Conservation (phyloP, 2,888 invertebrate genomes). For the Campoplex nolae region DNA sequence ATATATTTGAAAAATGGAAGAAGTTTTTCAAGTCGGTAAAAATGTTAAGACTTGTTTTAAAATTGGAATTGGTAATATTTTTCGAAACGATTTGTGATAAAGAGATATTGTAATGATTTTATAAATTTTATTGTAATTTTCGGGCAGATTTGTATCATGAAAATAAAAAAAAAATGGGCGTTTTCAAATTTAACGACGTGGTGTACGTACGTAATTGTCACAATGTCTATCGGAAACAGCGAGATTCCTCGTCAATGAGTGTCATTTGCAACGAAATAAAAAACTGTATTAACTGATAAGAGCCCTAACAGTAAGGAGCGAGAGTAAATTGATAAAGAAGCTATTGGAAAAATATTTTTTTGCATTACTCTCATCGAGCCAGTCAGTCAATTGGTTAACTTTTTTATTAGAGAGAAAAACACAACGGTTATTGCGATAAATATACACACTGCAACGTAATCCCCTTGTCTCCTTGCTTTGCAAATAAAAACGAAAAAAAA, state of each 20-base stretch:
- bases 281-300: constrained; percentile 19
- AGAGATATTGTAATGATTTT: not conserved
- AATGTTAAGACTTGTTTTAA: not conserved
- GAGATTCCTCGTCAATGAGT: constrained; percentile 10
- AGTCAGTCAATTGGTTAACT: constrained; percentile 21
- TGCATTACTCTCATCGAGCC: constrained; percentile 28
- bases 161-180: not conserved
- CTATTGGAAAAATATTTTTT: constrained; percentile 25
- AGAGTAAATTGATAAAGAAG: constrained; percentile 48
- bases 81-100: not conserved
- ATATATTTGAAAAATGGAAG: no score
- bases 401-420: constrained; percentile 3
- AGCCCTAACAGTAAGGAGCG: constrained; percentile 7
- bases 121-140: not conserved
- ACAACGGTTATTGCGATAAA: not conserved
- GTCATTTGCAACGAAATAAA: constrained; percentile 26
- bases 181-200: not conserved
- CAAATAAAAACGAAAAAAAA: constrained; percentile 14
- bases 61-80: not conserved
- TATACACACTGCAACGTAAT: constrained; percentile 33
- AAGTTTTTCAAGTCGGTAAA: not conserved
- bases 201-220: not conserved
- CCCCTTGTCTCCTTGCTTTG: constrained; percentile 47
- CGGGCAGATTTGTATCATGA: not conserved
- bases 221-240: not conserved